Conservation (phyloP, 2,888 invertebrate genomes). For the Caenorhabditis sp. region DNA sequence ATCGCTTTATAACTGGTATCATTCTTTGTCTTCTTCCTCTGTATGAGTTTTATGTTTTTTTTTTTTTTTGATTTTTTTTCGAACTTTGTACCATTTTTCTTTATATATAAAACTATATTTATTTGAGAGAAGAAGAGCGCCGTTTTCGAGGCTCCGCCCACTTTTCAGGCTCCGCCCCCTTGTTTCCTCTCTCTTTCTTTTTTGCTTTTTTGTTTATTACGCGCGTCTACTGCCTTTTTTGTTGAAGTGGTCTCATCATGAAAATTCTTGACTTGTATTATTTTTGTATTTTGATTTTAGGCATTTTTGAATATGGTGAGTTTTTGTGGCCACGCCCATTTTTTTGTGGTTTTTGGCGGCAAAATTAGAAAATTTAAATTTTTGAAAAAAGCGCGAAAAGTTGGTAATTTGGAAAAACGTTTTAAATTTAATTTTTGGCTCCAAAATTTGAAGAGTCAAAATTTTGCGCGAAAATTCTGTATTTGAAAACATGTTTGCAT, state of each 20-base stretch:
- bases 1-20: slow-evolving; percentile 9
- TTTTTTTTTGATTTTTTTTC: background rate
- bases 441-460: no score
- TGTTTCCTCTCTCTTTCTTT: background rate
- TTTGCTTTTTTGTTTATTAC: background rate
- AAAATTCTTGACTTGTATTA: background rate
- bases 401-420: no score
- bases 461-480: no score
- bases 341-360: no score
- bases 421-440: no score
- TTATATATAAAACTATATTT: background rate
- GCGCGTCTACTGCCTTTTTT: no score
- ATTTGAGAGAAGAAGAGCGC: background rate
- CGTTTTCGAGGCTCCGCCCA: background rate
- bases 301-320: no score
- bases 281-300: no score
- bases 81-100: background rate
- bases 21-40: background rate
- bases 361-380: no score
- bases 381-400: no score
- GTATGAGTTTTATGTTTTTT: background rate
- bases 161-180: background rate
- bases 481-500: no score
- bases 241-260: background rate
- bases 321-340: background rate